A percentile compares a stretch with the other conserved stretches of the same genome.
Conservation (phyloP, 1,140 invertebrate species). For the Tenebrio molitor region DNA sequence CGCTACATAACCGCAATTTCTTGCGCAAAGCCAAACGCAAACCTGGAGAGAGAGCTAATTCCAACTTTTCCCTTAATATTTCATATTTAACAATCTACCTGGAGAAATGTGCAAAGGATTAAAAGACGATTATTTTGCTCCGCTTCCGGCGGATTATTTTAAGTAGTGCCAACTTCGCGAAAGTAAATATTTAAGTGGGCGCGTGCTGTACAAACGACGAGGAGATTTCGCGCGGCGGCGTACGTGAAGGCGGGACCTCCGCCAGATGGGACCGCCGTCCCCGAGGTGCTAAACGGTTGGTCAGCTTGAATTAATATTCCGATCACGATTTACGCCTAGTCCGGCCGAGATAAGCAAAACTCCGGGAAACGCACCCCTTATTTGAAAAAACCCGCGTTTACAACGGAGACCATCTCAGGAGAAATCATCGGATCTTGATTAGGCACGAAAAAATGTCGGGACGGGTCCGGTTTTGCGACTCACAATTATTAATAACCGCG, state of each 20-base stretch:
- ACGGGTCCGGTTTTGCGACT: too few relatives aligned
- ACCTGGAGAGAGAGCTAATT: constrained; percentile 15
- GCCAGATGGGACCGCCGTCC: constrained; percentile 6
- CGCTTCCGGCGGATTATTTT: constrained; percentile 51
- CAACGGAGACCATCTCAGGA: too few relatives aligned
- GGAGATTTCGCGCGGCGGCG: neutral
- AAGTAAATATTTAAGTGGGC: constrained; percentile 56
- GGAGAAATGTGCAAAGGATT: constrained; percentile 52
- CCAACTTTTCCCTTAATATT: constrained; percentile 43
- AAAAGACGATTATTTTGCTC: constrained; percentile 56
- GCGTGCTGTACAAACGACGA: constrained; percentile 40
- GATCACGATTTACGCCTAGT: constrained; percentile 32
- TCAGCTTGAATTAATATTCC: constrained; percentile 44
- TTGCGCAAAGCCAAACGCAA: constrained; percentile 5
- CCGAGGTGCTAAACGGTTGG: neutral
- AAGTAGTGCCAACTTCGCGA: constrained; percentile 51
- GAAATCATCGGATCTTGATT: too few relatives aligned
- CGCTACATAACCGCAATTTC: constrained; percentile 12
- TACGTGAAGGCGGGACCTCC: neutral
- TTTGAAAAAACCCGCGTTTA: too few relatives aligned
- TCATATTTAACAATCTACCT: constrained; percentile 53
- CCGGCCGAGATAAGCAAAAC: too few relatives aligned
- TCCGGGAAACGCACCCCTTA: too few relatives aligned
- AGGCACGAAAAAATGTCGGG: too few relatives aligned
- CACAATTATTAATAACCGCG: too few relatives aligned